phyloP scores from a whole-genome alignment of 2,113 vertebrate genomes.

The Protobothrops mucrosquamatus region DNA sequence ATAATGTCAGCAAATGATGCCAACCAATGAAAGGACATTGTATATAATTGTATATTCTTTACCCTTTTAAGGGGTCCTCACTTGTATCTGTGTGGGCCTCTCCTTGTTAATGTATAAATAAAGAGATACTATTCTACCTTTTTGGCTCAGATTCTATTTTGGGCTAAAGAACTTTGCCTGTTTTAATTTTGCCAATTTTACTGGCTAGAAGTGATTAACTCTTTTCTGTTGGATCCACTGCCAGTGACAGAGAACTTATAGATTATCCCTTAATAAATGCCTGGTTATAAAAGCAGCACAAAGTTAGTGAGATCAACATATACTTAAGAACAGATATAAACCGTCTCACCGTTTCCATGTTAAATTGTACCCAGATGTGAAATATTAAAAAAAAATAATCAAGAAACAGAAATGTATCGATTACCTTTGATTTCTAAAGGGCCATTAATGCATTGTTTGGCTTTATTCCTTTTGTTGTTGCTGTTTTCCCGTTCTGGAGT shows the following conservation, averaged over 20 bases:
- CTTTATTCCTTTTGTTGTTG: constrained; percentile 67
- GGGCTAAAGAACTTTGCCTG: background rate
- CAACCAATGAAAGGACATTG: too few relatives aligned
- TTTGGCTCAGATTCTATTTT: too few relatives aligned
- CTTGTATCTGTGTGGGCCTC: too few relatives aligned
- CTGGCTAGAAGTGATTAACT: background rate
- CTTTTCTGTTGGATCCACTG: background rate
- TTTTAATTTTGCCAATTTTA: background rate
- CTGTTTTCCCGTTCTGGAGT: constrained; percentile 63
- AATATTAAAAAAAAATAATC: background rate
- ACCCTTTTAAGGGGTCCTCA: too few relatives aligned
- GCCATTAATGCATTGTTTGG: constrained; percentile 77
- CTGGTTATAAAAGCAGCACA: background rate
- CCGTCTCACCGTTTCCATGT: background rate
- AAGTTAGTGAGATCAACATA: background rate
- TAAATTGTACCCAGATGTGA: fast-evolving
- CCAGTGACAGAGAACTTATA: background rate
- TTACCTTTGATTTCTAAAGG: constrained; percentile 90
- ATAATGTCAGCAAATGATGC: too few relatives aligned
- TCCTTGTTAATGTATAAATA: too few relatives aligned
- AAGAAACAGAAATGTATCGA: constrained; percentile 1
- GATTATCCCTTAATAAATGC: background rate
- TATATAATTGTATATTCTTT: too few relatives aligned
- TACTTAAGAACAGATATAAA: background rate
- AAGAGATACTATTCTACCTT: too few relatives aligned